A percentile compares a stretch with the other conserved stretches of the same genome.
Evolutionary conservation across 2,113 vertebrate species (phyloP).

Genomic region (Polypterus senegalus): DNA sequence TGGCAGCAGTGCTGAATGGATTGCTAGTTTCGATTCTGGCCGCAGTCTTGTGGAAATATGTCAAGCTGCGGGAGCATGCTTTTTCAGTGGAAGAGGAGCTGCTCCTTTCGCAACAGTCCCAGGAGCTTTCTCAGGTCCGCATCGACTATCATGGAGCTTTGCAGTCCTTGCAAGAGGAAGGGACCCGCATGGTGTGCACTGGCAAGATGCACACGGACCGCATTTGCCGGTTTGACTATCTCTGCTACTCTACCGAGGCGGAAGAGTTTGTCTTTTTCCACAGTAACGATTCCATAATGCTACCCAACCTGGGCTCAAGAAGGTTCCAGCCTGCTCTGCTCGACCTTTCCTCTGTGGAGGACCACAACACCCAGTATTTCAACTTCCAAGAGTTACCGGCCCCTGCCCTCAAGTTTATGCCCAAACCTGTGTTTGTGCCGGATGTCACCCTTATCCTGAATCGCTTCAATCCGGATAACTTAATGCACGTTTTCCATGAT

Average conservation of each 20-base stretch:
- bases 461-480: conserved; percentile 92
- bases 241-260: conserved; percentile 83
- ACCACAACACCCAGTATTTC: conserved; percentile 96
- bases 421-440: conserved; percentile 87
- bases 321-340: conserved; percentile 90
- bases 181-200: conserved; percentile 88
- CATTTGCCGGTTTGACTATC: conserved; percentile 85
- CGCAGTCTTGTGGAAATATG: conserved; percentile 86
- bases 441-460: conserved; percentile 84
- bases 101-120: conserved; percentile 55
- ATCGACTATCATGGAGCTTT: conserved; percentile 83
- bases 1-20: conserved; percentile 76
- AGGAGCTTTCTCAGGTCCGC: conserved; percentile 53
- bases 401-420: conserved; percentile 78
- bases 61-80: conserved; percentile 68
- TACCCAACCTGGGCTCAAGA: conserved; percentile 83
- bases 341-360: conserved; percentile 88
- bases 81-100: conserved; percentile 75
- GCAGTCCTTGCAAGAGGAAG: conserved; percentile 68
- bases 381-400: conserved; percentile 91
- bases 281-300: conserved; percentile 79
- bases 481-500: conserved; percentile 95
- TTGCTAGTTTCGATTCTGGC: conserved; percentile 81
- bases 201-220: conserved; percentile 94
- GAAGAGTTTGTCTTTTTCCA: conserved; percentile 96